phyloP scores from a whole-genome alignment of 2,113 vertebrate species.

The Callionymus lyra region DNA sequence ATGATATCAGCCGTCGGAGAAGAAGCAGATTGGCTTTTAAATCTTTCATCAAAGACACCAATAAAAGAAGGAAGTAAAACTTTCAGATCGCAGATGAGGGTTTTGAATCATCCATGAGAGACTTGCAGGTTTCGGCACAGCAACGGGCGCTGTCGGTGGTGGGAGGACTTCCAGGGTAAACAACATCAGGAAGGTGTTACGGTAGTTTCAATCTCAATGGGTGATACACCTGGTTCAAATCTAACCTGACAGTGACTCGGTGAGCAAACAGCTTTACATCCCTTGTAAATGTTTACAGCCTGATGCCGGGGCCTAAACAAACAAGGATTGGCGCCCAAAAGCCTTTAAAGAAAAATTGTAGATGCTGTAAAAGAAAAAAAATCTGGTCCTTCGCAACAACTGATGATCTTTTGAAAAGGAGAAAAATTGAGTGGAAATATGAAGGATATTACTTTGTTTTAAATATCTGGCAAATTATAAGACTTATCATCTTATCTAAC shows the following conservation, averaged over 20 bases:
- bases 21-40: conserved; percentile 32
- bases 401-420: no score
- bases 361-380: no score
- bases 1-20: conserved; percentile 44
- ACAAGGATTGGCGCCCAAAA: no score
- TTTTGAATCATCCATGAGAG: conserved; percentile 21
- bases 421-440: no score
- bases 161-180: conserved; percentile 43
- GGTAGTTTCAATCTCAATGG: conserved; percentile 50
- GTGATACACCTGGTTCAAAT: conserved; percentile 58
- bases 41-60: conserved; percentile 19
- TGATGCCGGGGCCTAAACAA: background rate
- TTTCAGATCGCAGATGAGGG: conserved; percentile 19
- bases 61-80: conserved; percentile 16
- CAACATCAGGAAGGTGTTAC: conserved; percentile 67
- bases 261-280: conserved; percentile 32
- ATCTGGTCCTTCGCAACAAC: no score
- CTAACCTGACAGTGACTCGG: conserved; percentile 30
- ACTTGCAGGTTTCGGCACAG: conserved; percentile 13
- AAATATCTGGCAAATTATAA: no score
- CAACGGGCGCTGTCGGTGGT: conserved; percentile 16
- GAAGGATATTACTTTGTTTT: no score
- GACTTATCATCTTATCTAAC: no score
- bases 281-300: conserved; percentile 47
- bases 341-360: no score